Percentiles rank a stretch among this genome's conserved stretches.
Evolutionary conservation across 2,113 vertebrate species (phyloP).

Genomic region (Hemicordylus capensis): DNA sequence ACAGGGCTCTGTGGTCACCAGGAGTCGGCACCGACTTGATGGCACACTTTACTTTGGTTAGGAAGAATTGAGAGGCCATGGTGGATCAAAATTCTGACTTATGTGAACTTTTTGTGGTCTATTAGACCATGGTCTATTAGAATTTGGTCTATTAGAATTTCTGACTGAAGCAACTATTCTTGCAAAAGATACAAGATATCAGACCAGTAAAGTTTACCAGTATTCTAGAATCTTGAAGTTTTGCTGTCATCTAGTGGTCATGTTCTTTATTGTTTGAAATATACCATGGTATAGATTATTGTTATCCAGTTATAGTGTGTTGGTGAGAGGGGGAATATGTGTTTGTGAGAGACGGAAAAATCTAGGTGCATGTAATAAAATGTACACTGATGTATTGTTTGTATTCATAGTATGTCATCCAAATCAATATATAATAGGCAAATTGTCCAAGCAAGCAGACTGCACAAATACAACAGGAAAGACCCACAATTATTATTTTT

Average conservation of each 20-base stretch:
- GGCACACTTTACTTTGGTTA: too few species aligned
- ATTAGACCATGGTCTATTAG: too few species aligned
- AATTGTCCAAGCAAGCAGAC: not conserved
- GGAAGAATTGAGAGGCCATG: too few species aligned
- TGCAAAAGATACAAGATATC: not conserved
- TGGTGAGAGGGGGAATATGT: too few species aligned
- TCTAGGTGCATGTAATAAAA: not conserved
- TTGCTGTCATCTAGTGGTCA: slow-evolving; percentile 61
- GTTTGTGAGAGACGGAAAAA: too few species aligned
- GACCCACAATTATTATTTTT: not conserved
- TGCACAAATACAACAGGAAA: not conserved
- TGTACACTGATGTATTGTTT: not conserved
- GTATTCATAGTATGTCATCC: not conserved
- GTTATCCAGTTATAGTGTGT: not conserved
- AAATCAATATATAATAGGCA: not conserved
- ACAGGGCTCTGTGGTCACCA: too few species aligned
- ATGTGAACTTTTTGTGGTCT: too few species aligned
- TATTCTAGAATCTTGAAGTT: not conserved
- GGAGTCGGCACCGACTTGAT: too few species aligned
- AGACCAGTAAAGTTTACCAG: not conserved
- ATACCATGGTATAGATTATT: not conserved
- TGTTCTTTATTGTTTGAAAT: slow-evolving; percentile 37
- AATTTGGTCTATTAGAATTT: not conserved
- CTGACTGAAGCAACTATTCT: not conserved
- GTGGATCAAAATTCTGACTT: not conserved